Base-by-base conservation (phyloP, 2,888 invertebrate genomes). In the Leptura quadrifasciata region DNA sequence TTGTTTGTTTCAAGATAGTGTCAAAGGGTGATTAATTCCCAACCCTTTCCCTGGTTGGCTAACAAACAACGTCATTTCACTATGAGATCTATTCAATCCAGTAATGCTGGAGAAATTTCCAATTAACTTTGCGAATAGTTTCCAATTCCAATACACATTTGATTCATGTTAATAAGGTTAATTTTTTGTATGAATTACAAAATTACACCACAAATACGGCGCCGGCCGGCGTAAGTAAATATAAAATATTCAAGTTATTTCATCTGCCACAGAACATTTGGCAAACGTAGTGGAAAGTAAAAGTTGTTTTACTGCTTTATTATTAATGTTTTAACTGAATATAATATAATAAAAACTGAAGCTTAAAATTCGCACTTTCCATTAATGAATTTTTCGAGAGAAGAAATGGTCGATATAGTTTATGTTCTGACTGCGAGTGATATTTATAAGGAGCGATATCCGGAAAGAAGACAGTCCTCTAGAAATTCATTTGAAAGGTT, bases 1-100 rank as follows among this genome's bases (percentile, higher is more conserved):
- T 74, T 74, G 70, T 74, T 74, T 64, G 70, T 74, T 63, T 31
- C 55, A 27, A 70, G 74, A 61, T 68, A 63, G 39, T 74, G 69
- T 69, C 68, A 69, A 68, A 69, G 55, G 52, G 54, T 74, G 63
- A 74, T 74, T 68, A 68, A 69, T 69, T 74, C 31, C 64, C 21
- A 69, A 57, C 69, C 69, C 74, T 54, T 74, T 47, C 21, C 12
- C 39, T 27, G 39, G 35, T 61, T 35, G 17, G 69, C 58, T 61
- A 61, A 74, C 70, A 58, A 74, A 70, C 57, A 64, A 64, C 54
- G 74, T 63, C 69, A 55, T 74, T 69, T 60, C 69, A 9, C 52
- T 35, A 61, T 61, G 31, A 61, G 31, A 21, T 15, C 61, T 60
- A 71, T 71, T 61, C 58, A 71, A 52, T 71, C 71, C 17, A 61